These are phyloP conservation scores for Sclerurus mexicanus DNA, from an alignment of 2,113 vertebrate genomes.

Conservation along the genomic window DNA sequence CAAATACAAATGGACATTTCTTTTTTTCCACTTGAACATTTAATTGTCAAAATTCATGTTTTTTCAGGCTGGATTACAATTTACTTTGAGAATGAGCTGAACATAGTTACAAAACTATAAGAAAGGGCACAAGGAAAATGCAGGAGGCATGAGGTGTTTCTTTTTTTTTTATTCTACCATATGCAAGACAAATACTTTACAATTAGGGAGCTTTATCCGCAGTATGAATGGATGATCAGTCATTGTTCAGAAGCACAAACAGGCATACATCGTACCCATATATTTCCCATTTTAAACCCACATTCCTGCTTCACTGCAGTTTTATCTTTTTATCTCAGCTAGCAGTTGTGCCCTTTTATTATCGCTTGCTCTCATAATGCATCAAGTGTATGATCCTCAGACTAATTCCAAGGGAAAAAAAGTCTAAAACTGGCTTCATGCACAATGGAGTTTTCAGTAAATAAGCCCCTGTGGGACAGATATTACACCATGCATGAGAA, in stretches of 20 bases:
- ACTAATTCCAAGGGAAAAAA: slow-evolving; percentile 8
- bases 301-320: slow-evolving; percentile 8
- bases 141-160: neutral
- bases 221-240: slow-evolving; percentile 49
- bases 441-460: slow-evolving; percentile 37
- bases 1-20: slow-evolving; percentile 22
- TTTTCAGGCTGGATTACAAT: neutral
- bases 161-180: neutral
- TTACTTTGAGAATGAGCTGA: neutral
- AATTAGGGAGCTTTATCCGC: slow-evolving; percentile 53
- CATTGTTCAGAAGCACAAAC: slow-evolving; percentile 42
- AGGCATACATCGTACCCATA: neutral
- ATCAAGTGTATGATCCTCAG: slow-evolving; percentile 24
- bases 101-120: neutral
- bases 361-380: neutral
- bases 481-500: slow-evolving; percentile 11
- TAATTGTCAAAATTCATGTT: slow-evolving; percentile 15
- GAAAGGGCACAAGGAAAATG: neutral
- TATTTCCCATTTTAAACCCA: slow-evolving; percentile 31
- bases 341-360: slow-evolving; percentile 30
- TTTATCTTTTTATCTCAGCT: slow-evolving; percentile 44
- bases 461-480: slow-evolving; percentile 34
- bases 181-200: slow-evolving; percentile 47
- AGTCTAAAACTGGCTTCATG: neutral
- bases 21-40: neutral